phyloP scores from a whole-genome alignment of 1,140 invertebrate genomes.

The Eumaeus atala region DNA sequence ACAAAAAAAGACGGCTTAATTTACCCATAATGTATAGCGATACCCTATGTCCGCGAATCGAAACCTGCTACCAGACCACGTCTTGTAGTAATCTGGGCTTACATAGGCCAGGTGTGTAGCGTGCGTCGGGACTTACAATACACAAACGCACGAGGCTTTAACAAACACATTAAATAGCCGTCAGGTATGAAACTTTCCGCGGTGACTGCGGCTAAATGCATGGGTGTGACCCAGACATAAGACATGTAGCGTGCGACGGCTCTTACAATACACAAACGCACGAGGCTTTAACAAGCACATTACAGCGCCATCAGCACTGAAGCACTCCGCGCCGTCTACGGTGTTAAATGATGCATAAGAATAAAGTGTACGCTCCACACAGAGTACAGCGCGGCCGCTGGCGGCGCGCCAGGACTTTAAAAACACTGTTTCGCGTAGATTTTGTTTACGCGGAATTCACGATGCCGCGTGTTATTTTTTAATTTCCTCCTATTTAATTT shows the following conservation, averaged over 20 bases:
- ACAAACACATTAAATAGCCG: not conserved
- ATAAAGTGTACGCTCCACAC: not conserved
- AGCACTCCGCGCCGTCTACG: not conserved
- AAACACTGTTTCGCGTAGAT: conserved; percentile 7
- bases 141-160: not conserved
- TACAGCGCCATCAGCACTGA: conserved; percentile 2
- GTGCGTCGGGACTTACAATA: too few species aligned
- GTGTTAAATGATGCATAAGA: conserved; percentile 9
- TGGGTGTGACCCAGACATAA: too few species aligned
- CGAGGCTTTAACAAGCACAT: not conserved
- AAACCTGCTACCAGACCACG: too few species aligned
- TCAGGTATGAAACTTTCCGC: not conserved
- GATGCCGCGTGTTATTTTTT: conserved; percentile 1
- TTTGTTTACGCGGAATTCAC: conserved; percentile 3
- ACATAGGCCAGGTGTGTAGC: too few species aligned
- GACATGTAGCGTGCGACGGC: too few species aligned
- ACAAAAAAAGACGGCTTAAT: too few species aligned
- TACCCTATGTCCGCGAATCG: too few species aligned
- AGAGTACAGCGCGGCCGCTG: not conserved
- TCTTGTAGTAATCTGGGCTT: too few species aligned
- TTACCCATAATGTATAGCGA: too few species aligned
- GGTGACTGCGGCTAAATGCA: not conserved
- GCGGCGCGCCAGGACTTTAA: not conserved
- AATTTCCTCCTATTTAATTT: conserved; percentile 5
- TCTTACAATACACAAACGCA: too few species aligned